phyloP scores from a whole-genome alignment of 2,888 invertebrate species.

The Philopedon plagiatum region DNA sequence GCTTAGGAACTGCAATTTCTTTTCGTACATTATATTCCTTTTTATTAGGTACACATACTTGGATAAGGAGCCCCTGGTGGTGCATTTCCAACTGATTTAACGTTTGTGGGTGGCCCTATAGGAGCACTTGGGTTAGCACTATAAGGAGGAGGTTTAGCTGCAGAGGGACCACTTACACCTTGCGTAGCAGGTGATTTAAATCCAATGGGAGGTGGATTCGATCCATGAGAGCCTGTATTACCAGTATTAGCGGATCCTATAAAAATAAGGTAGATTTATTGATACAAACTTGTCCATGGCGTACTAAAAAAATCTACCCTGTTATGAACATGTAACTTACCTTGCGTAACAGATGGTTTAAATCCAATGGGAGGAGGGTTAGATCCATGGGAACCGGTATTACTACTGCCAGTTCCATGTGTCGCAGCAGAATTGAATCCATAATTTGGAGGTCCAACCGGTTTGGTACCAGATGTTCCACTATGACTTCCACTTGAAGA shows the following conservation, averaged over 20 bases:
- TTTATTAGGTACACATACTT: slow-evolving; percentile 31
- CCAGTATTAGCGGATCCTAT: neutral
- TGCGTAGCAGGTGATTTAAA: slow-evolving; percentile 26
- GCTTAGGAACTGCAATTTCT: no score
- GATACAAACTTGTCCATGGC: no score
- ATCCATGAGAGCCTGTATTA: neutral
- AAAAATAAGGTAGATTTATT: neutral
- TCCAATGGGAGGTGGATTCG: slow-evolving; percentile 17
- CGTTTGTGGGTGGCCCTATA: slow-evolving; percentile 48
- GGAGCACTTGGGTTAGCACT: slow-evolving; percentile 43
- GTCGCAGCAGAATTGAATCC: slow-evolving; percentile 26
- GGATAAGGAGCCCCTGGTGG: slow-evolving; percentile 43
- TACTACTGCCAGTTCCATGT: slow-evolving; percentile 4
- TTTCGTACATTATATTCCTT: no score
- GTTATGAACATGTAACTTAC: neutral
- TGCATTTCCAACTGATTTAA: slow-evolving; percentile 44
- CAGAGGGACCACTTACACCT: neutral
- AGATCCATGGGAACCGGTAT: neutral
- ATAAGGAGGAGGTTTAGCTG: slow-evolving; percentile 17
- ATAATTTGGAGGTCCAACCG: slow-evolving; percentile 39
- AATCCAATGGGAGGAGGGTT: slow-evolving; percentile 23
- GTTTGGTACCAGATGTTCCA: slow-evolving; percentile 7
- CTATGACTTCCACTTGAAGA: slow-evolving; percentile 1
- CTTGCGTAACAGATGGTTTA: slow-evolving; percentile 26
- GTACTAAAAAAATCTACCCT: no score